phyloP scores from a whole-genome alignment of 92 coral and sea anemone species.

The Anthopleura xanthogrammica region DNA sequence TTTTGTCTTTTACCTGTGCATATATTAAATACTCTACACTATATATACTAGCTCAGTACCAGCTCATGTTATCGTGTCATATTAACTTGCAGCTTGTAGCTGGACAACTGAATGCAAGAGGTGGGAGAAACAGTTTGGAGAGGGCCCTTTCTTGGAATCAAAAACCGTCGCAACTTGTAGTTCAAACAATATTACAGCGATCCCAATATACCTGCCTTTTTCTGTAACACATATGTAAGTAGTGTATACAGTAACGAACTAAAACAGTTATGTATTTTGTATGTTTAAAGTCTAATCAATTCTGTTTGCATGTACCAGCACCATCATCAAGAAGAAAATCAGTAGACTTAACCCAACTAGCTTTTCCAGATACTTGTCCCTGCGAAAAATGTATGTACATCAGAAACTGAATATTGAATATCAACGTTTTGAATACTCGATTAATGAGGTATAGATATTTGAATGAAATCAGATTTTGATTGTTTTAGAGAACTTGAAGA shows the following conservation, averaged over 20 bases:
- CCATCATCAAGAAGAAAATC: constrained; percentile 32
- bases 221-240: constrained; percentile 67
- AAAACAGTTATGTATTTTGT: too few relatives aligned
- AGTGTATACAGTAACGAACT: neutral
- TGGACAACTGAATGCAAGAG: constrained; percentile 63
- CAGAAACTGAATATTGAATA: neutral
- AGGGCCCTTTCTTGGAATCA: constrained; percentile 24
- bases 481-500: constrained; percentile 46
- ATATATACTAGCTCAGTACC: too few relatives aligned
- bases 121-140: constrained; percentile 63
- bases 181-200: constrained; percentile 36
- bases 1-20: neutral
- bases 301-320: neutral
- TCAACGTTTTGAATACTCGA: too few relatives aligned
- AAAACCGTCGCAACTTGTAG: constrained; percentile 44
- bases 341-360: constrained; percentile 46
- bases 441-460: neutral
- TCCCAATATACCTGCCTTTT: constrained; percentile 72
- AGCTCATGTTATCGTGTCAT: neutral
- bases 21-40: too few relatives aligned
- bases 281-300: neutral
- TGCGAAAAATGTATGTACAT: constrained; percentile 59
- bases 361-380: constrained; percentile 55
- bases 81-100: constrained; percentile 53
- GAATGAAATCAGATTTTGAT: neutral